These are phyloP conservation scores for Ormyrus pomaceus DNA, from an alignment of 2,888 invertebrate species.

Conservation along the genomic window DNA sequence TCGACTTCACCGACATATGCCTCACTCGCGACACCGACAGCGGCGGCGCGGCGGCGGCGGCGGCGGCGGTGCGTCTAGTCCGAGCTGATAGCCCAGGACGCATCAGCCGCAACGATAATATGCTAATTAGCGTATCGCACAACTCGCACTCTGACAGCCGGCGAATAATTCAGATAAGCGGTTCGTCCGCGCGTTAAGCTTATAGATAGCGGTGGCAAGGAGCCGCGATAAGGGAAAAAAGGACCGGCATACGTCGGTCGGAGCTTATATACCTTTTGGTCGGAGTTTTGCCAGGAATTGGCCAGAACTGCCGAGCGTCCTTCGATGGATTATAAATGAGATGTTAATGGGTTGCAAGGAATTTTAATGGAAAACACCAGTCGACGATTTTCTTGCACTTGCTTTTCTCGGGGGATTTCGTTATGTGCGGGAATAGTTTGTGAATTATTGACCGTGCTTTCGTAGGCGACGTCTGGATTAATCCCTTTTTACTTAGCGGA, in stretches of 20 bases:
- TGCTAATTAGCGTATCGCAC: slow-evolving; percentile 53
- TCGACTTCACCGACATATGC: too few relatives aligned
- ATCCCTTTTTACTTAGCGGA: too few relatives aligned
- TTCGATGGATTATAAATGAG: slow-evolving; percentile 19
- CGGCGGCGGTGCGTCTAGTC: not conserved
- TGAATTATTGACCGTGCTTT: too few relatives aligned
- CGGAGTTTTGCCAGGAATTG: too few relatives aligned
- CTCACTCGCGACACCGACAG: not conserved
- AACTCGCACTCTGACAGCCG: slow-evolving; percentile 28
- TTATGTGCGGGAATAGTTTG: too few relatives aligned
- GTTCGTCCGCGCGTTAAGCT: slow-evolving; percentile 35
- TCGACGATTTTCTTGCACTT: not conserved
- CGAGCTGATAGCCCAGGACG: too few relatives aligned
- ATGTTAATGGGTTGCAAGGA: slow-evolving; percentile 34
- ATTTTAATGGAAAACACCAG: slow-evolving; percentile 13
- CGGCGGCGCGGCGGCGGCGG: too few relatives aligned
- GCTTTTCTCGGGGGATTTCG: too few relatives aligned
- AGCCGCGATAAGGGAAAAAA: not conserved
- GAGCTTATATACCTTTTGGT: too few relatives aligned
- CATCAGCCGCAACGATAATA: slow-evolving; percentile 43
- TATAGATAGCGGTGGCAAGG: not conserved
- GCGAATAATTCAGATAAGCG: slow-evolving; percentile 56
- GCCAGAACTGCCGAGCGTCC: too few relatives aligned
- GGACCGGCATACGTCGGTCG: too few relatives aligned
- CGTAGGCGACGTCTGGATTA: too few relatives aligned